These are phyloP conservation scores for Gobionotothen gibberifrons DNA, from an alignment of 2,797 vertebrate species.

Conservation along the genomic window DNA sequence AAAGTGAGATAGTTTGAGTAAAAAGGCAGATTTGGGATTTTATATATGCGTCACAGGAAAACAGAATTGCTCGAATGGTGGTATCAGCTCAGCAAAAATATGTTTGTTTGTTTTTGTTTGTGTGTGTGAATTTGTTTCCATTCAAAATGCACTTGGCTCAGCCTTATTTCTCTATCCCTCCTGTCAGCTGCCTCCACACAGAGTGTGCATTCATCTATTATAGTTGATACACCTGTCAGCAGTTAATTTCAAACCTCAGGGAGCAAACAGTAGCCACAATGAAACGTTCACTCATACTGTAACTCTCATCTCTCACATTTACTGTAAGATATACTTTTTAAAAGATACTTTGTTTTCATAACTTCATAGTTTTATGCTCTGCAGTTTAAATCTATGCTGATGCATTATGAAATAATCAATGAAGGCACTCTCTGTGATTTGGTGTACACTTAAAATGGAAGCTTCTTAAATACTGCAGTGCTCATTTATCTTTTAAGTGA, in stretches of 20 bases:
- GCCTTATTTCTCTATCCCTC: constrained; percentile 32
- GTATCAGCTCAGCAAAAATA: neutral
- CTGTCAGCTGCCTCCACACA: constrained; percentile 18
- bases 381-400: neutral
- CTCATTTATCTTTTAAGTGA: constrained; percentile 40
- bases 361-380: neutral
- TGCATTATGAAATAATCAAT: constrained; percentile 4
- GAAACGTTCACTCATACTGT: constrained; percentile 7
- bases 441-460: neutral
- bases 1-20: constrained; percentile 43
- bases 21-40: constrained; percentile 34
- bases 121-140: constrained; percentile 1
- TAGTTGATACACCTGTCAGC: constrained; percentile 60
- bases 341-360: neutral
- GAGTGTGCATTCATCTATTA: constrained; percentile 54
- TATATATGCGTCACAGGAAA: constrained; percentile 8
- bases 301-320: constrained; percentile 2
- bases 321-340: neutral
- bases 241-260: constrained; percentile 55
- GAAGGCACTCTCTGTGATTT: neutral
- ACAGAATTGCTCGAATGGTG: neutral
- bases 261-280: constrained; percentile 39
- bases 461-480: neutral
- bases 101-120: neutral
- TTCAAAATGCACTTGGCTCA: constrained; percentile 17